phyloP scores from a whole-genome alignment of 1,140 invertebrate genomes.

The Drosophila athabasca region DNA sequence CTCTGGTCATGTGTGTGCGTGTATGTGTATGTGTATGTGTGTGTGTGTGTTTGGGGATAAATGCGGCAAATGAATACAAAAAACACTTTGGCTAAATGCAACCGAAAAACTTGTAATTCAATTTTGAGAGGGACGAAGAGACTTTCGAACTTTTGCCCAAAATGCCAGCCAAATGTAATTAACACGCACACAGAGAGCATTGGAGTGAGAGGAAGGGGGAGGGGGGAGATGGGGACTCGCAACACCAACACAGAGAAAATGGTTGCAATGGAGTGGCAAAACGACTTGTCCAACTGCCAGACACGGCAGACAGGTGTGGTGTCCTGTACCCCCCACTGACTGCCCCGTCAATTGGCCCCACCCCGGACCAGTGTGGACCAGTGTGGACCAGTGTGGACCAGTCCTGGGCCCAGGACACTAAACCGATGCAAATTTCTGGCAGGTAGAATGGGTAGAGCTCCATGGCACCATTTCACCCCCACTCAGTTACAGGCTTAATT shows the following conservation, averaged over 20 bases:
- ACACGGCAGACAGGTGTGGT: slow-evolving; percentile 12
- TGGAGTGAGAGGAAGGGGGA: too few relatives aligned
- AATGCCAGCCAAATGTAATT: slow-evolving; percentile 77
- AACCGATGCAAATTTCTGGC: slow-evolving; percentile 34
- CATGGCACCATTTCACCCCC: slow-evolving; percentile 1
- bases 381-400: slow-evolving; percentile 11
- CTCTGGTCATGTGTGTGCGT: slow-evolving; percentile 61
- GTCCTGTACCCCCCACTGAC: slow-evolving; percentile 15
- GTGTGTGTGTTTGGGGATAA: slow-evolving; percentile 60
- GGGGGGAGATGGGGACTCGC: not conserved
- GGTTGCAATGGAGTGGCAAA: slow-evolving; percentile 45
- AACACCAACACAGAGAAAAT: slow-evolving; percentile 1
- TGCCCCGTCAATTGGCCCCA: slow-evolving; percentile 55
- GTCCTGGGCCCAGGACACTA: slow-evolving; percentile 28
- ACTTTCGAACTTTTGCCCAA: slow-evolving; percentile 58
- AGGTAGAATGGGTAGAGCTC: not conserved
- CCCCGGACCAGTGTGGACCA: too few relatives aligned
- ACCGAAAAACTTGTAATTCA: slow-evolving; percentile 77
- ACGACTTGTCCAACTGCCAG: slow-evolving; percentile 61
- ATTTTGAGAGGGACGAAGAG: slow-evolving; percentile 40
- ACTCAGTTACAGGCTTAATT: slow-evolving; percentile 64
- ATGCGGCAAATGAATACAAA: slow-evolving; percentile 38
- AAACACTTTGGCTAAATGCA: slow-evolving; percentile 68
- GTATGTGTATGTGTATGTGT: slow-evolving; percentile 61
- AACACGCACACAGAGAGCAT: slow-evolving; percentile 58